Percentiles rank a stretch among this genome's conserved stretches.
Conservation (phyloP, 1,140 invertebrate genomes). For the Brachystomella parvula region DNA sequence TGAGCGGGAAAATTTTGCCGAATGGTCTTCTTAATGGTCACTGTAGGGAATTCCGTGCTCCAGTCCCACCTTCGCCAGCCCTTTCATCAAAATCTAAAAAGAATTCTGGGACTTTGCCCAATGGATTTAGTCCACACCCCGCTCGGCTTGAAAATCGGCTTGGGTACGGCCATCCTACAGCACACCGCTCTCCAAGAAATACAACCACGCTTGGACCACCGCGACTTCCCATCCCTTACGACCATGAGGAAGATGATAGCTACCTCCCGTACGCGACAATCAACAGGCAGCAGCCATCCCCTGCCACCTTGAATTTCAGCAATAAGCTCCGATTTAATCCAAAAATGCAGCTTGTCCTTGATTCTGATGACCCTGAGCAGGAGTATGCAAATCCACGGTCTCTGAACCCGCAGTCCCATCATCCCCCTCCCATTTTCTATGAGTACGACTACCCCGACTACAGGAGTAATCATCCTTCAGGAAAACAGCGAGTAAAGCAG, state of each 20-base stretch:
- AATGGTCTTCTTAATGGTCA: constrained; percentile 25
- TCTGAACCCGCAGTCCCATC: background rate
- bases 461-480: background rate
- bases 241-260: constrained; percentile 1
- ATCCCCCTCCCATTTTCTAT: background rate
- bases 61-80: background rate
- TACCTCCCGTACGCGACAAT: constrained; percentile 4
- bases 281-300: background rate
- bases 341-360: background rate
- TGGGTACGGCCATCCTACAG: background rate
- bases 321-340: constrained; percentile 10
- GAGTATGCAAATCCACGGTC: background rate
- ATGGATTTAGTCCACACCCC: background rate
- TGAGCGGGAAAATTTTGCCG: constrained; percentile 21
- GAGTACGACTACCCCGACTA: background rate
- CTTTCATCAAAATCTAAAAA: background rate
- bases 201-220: background rate
- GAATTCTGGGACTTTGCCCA: background rate
- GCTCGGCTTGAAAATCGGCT: no score
- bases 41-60: background rate
- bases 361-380: background rate
- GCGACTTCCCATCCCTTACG: background rate
- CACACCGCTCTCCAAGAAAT: background rate
- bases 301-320: background rate
- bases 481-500: constrained; percentile 21